A percentile compares a stretch with the other conserved stretches of the same genome.
Evolutionary conservation across 2,113 vertebrate genomes (phyloP).

Genomic region (cat (Felis catus)): DNA sequence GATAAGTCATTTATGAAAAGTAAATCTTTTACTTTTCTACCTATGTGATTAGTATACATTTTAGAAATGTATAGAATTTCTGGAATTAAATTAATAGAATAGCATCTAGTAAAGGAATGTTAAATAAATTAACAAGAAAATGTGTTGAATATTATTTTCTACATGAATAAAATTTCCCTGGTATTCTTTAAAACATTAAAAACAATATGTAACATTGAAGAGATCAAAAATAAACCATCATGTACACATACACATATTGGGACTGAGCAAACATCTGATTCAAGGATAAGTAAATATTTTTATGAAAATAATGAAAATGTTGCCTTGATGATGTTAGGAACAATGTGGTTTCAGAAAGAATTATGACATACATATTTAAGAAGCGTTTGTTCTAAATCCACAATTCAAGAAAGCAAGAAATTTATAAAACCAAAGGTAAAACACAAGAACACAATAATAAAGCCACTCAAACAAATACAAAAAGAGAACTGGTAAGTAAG

Average conservation of each 20-base stretch:
- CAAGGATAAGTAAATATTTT: not conserved
- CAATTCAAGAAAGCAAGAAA: slow-evolving; percentile 24
- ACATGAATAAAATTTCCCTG: not conserved
- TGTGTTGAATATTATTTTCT: not conserved
- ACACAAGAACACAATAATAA: slow-evolving; percentile 8
- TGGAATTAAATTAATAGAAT: not conserved
- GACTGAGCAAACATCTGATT: not conserved
- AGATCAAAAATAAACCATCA: not conserved
- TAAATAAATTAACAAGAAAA: not conserved
- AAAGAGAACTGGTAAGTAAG: not conserved
- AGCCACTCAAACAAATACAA: not conserved
- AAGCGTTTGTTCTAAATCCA: not conserved
- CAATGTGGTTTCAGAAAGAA: not conserved
- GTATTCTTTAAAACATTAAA: not conserved
- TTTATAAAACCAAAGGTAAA: not conserved
- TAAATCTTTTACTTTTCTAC: not conserved
- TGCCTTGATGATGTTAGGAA: not conserved
- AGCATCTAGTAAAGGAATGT: not conserved
- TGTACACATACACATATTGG: not conserved
- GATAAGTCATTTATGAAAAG: not conserved
- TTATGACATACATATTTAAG: not conserved
- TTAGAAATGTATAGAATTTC: not conserved
- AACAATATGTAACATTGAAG: not conserved
- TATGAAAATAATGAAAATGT: slow-evolving; percentile 4
- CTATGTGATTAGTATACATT: not conserved